Conservation (phyloP, 2,888 invertebrate species). For the Drosophila cognata region DNA sequence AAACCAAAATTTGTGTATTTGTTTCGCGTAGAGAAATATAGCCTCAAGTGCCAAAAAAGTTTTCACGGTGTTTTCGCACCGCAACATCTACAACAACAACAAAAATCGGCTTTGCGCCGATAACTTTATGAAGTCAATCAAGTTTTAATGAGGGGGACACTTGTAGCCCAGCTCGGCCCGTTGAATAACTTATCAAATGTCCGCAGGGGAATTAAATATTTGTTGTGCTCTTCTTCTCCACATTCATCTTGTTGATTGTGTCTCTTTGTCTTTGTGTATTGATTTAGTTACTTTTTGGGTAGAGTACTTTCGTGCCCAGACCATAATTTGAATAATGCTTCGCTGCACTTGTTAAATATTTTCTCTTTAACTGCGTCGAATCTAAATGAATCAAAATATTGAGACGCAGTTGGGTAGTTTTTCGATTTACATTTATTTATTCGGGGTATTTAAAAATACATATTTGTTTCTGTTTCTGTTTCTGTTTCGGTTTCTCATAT, state of each 20-base stretch:
- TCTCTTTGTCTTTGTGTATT: slow-evolving; percentile 38
- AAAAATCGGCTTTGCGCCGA: background rate
- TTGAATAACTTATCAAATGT: slow-evolving; percentile 71
- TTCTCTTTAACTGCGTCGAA: slow-evolving; percentile 39
- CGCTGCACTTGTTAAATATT: slow-evolving; percentile 16
- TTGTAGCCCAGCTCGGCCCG: slow-evolving; percentile 22
- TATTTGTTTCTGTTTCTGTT: slow-evolving; percentile 15
- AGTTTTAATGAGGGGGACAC: slow-evolving; percentile 71
- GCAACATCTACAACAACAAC: background rate
- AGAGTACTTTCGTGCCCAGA: slow-evolving; percentile 21
- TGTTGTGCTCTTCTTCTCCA: slow-evolving; percentile 10
- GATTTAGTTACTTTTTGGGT: slow-evolving; percentile 30
- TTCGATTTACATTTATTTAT: slow-evolving; percentile 50
- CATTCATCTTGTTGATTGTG: slow-evolving; percentile 12
- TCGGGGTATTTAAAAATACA: slow-evolving; percentile 70
- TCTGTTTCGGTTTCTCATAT: slow-evolving; percentile 9
- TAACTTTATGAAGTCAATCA: slow-evolving; percentile 71
- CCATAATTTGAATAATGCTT: slow-evolving; percentile 27
- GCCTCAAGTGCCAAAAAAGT: slow-evolving; percentile 39
- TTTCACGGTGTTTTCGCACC: slow-evolving; percentile 22
- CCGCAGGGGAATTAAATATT: slow-evolving; percentile 56
- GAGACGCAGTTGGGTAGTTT: background rate
- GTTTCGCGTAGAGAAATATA: slow-evolving; percentile 40
- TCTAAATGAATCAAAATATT: background rate
- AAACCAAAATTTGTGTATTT: slow-evolving; percentile 29